phyloP scores from a whole-genome alignment of 2,113 vertebrate species.

The Verasper variegatus region DNA sequence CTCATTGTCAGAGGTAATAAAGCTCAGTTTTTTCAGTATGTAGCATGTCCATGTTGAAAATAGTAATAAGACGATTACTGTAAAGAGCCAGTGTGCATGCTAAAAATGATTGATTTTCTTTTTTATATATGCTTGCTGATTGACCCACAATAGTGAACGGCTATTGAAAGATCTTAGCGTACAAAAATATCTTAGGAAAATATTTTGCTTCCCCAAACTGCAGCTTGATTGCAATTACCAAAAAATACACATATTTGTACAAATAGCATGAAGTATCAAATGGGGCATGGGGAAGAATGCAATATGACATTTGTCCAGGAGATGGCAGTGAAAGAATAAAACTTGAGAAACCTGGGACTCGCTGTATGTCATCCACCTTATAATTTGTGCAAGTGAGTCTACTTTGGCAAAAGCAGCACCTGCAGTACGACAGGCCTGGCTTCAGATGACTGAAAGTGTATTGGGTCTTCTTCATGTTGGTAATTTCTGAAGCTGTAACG shows the following conservation, averaged over 20 bases:
- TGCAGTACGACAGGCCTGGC: neutral
- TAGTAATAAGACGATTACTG: too few relatives aligned
- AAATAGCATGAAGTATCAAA: too few relatives aligned
- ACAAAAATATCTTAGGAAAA: too few relatives aligned
- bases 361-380: neutral
- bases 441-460: neutral
- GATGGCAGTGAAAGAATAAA: conserved; percentile 64
- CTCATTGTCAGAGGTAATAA: too few relatives aligned
- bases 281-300: neutral
- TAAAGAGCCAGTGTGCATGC: too few relatives aligned
- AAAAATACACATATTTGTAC: neutral
- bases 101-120: too few relatives aligned
- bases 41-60: neutral
- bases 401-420: neutral
- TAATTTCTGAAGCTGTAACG: conserved; percentile 5
- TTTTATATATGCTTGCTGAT: too few relatives aligned
- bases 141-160: too few relatives aligned
- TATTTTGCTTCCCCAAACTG: too few relatives aligned
- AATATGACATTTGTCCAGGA: conserved; percentile 59
- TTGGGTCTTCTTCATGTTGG: neutral
- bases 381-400: neutral
- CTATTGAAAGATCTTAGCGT: too few relatives aligned
- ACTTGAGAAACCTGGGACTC: neutral
- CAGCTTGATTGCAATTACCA: neutral
- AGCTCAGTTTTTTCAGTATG: too few relatives aligned